Conservation (phyloP, 2,888 invertebrate genomes). For the Diploptera punctata region DNA sequence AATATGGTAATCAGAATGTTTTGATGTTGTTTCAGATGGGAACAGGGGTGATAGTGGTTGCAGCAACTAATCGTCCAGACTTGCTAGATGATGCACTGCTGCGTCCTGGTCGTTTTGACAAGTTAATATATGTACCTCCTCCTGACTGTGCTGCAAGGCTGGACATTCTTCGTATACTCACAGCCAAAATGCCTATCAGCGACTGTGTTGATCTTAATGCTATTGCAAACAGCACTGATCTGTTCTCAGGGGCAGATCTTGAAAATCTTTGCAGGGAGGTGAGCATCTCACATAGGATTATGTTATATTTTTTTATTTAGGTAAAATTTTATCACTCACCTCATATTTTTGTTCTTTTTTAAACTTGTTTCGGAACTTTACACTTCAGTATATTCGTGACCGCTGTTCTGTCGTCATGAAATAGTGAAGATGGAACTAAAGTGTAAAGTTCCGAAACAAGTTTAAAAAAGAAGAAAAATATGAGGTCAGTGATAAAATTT, state of each 20-base stretch:
- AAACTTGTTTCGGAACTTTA: no score
- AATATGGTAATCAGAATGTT: no score
- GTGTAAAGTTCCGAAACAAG: no score
- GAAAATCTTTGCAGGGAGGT: slow-evolving; percentile 66
- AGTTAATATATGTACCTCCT: slow-evolving; percentile 65
- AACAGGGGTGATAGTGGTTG: slow-evolving; percentile 61
- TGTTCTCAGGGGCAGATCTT: slow-evolving; percentile 68
- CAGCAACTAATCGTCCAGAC: slow-evolving; percentile 70
- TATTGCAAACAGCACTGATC: slow-evolving; percentile 58
- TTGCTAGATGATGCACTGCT: slow-evolving; percentile 67
- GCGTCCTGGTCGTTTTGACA: slow-evolving; percentile 69
- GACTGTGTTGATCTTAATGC: slow-evolving; percentile 54
- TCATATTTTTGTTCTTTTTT: no score
- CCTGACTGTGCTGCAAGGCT: slow-evolving; percentile 61
- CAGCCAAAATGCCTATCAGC: slow-evolving; percentile 56
- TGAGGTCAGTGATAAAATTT: no score
- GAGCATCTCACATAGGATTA: slow-evolving; percentile 24
- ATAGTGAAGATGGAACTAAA: no score
- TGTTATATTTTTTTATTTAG: no score
- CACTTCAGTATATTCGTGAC: no score
- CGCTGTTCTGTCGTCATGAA: no score
- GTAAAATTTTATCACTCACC: no score
- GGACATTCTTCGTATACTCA: slow-evolving; percentile 57
- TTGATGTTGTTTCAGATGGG: background rate
- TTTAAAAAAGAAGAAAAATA: no score